These are phyloP conservation scores for Embidobia sp. DNA, from an alignment of 2,888 invertebrate genomes.

Conservation along the genomic window DNA sequence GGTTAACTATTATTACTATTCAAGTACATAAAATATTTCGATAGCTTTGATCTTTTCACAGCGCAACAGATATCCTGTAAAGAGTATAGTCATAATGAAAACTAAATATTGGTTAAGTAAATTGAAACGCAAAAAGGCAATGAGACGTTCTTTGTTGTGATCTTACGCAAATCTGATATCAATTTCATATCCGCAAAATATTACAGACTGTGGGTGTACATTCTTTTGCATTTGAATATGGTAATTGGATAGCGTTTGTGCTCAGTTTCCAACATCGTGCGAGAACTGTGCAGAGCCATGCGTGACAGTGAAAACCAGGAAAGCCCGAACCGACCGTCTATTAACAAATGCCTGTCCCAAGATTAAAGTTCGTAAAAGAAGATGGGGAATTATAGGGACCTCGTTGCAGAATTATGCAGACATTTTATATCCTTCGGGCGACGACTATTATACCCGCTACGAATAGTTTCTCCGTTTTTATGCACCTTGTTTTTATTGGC, in stretches of 20 bases:
- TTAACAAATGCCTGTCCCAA: constrained; percentile 40
- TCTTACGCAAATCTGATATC: constrained; percentile 28
- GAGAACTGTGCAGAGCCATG: constrained; percentile 34
- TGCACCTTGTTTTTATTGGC: constrained; percentile 12
- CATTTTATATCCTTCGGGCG: constrained; percentile 15
- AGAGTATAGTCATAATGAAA: no score
- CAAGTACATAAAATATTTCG: no score
- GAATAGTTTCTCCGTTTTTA: constrained; percentile 4
- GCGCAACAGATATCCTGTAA: no score
- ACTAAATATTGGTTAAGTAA: no score
- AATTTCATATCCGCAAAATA: constrained; percentile 41
- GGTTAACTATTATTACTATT: no score
- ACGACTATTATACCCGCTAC: constrained; percentile 8
- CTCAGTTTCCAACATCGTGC: constrained; percentile 27
- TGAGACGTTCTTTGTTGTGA: constrained; percentile 16
- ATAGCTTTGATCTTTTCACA: no score
- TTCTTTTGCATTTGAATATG: constrained; percentile 48
- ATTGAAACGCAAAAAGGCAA: no score
- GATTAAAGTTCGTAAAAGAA: constrained; percentile 30
- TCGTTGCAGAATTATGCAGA: constrained; percentile 35
- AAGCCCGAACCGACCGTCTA: constrained; percentile 12
- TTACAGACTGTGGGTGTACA: constrained; percentile 24
- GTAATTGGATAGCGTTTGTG: constrained; percentile 49
- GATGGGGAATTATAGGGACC: constrained; percentile 30
- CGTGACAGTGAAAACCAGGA: constrained; percentile 45